Evolutionary conservation across 2,888 invertebrate genomes (phyloP).

Genomic region (Steinernema carpocapsae): DNA sequence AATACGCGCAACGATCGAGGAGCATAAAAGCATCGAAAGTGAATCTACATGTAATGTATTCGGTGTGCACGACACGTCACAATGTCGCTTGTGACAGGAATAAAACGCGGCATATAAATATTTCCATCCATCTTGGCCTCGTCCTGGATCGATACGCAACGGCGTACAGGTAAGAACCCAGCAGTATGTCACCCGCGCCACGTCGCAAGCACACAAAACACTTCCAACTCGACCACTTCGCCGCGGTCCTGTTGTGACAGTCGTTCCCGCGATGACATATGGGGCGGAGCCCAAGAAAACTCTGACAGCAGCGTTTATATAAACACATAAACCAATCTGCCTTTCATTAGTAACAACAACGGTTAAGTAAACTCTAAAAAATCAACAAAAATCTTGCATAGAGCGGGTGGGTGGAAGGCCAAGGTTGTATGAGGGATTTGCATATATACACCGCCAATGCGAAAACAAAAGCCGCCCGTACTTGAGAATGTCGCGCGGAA

Average conservation of each 20-base stretch:
- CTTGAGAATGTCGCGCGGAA: not conserved
- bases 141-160: slow-evolving; percentile 1
- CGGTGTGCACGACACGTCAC: not conserved
- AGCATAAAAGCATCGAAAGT: not conserved
- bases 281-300: slow-evolving; percentile 17
- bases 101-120: not conserved
- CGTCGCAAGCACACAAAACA: slow-evolving; percentile 8
- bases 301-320: slow-evolving; percentile 10
- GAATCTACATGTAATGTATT: too few species aligned
- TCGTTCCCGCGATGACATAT: slow-evolving; percentile 16
- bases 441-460: not conserved
- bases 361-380: not conserved
- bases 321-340: not conserved
- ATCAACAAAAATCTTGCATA: not conserved
- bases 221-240: not conserved
- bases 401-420: not conserved
- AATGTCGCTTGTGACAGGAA: slow-evolving; percentile 9
- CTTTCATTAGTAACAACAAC: slow-evolving; percentile 6
- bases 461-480: not conserved
- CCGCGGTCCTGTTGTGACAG: slow-evolving; percentile 1
- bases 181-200: not conserved
- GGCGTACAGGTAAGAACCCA: slow-evolving; percentile 29
- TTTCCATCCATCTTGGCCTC: not conserved
- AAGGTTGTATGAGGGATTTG: slow-evolving; percentile 5
- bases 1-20: not conserved